Evolutionary conservation across 2,888 invertebrate genomes (phyloP), one percentile per base, ranked within the genome.

Genomic region (Parnassius mnemosyne): DNA sequence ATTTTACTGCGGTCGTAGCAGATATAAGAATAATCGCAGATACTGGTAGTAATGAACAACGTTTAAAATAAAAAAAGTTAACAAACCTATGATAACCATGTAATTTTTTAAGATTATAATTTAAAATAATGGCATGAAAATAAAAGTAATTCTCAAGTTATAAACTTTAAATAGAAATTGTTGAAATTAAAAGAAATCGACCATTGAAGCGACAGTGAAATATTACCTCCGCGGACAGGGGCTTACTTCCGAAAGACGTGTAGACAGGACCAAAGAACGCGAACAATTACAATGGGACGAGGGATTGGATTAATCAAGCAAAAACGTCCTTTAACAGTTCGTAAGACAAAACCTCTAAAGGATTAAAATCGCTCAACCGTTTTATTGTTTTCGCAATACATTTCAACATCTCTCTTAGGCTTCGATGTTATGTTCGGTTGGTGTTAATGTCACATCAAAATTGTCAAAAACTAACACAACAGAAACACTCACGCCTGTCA

Each of bases 341-440:
- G 69, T 66, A 71, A 77, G 78, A 81, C 79, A 83, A 80, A 82
- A 73, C 77, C 77, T 75, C 76, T 61, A 71, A 77, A 75, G 80
- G 84, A 84, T 84, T 82, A 81, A 79, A 82, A 75, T 74, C 80
- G 77, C 69, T 78, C 76, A 74, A 79, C 75, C 84, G 78, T 83
- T 85, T 84, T 83, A 86, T 86, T 84, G 85, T 84, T 83, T 84
- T 79, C 77, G 77, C 57, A 77, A 79, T 80, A 83, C 79, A 73
- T 74, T 68, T 57, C 55, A 65, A 71, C 67, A 65, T 70, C 67
- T 61, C 59, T 53, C 59, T 52, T 53, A 47, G 56, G 42, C 47
- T 47, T 13, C 50, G 25, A 56, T 50, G 56, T 13, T 43, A 63
- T 63, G 49, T 47, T 41, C 53, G 52, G 34, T 12, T 25, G 34